Base-by-base conservation (phyloP, 1,140 invertebrate genomes). In the Magallana gigas region DNA sequence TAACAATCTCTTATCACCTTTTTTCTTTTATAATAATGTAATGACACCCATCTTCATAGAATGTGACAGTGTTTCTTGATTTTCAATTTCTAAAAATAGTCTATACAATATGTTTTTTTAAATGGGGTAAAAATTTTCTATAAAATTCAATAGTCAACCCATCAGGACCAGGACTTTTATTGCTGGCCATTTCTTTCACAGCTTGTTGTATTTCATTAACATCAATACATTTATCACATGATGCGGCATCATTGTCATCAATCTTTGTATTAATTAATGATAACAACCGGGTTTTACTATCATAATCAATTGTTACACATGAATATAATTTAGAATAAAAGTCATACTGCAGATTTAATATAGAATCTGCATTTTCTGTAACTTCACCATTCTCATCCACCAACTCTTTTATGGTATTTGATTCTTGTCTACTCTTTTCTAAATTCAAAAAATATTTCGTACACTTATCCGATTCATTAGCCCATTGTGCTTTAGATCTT, bases 81-180 rank as follows among this genome's bases (percentile, higher is more conserved):
- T 12, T 29, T 58, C 48, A 58, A 85, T 57, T 11, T 18, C 23
- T 9, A 29, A 4, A 85, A 80, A 80, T 1, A 80, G 8, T 23
- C 57, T 29, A 29, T 58, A 76, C 7, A 59, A 23, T 57, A 59
- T 11, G 59, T 60, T 80, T 80, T n/a, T 85, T 85, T 9, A 80
- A 58, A 6, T 3, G 23, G 57, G 56, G 8, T 56, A 36, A 88
- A 83, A 88, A 88, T 12, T 62, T 57, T 29, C 58, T 59, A 82
- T 83, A 85, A 85, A 88, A 88, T 36, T 88, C 87, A 2, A 88
- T 83, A 58, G 87, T 88, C 6, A 88, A 29, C 1, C 83, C 83
- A 83, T 88, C 83, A 18, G 60, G 58, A 11, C 84, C 87, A 14
- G 87, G 87, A 88, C 84, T 88, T 58, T 88, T 88, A 83, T 62